phyloP scores from a whole-genome alignment of 2,797 vertebrate genomes.

The Taenioides sp. region DNA sequence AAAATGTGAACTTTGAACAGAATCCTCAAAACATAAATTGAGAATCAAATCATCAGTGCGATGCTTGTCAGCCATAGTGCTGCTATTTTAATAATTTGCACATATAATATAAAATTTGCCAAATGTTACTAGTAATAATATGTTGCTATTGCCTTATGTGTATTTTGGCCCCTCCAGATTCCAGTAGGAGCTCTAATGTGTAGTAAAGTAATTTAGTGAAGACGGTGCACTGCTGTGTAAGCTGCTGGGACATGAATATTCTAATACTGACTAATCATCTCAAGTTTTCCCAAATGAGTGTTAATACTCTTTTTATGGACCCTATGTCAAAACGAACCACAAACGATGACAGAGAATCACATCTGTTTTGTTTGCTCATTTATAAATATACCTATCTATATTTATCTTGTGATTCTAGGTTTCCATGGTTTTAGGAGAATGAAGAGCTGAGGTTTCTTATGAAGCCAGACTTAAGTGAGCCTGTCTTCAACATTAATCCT shows the following conservation, averaged over 20 bases:
- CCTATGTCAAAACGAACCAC: neutral
- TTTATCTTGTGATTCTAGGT: neutral
- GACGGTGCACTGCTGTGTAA: slow-evolving; percentile 48
- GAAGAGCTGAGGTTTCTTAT: slow-evolving; percentile 38
- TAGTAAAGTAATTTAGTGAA: slow-evolving; percentile 48
- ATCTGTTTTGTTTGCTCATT: neutral
- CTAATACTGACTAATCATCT: neutral
- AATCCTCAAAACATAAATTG: too few relatives aligned
- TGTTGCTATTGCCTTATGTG: neutral
- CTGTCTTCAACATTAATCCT: slow-evolving; percentile 52
- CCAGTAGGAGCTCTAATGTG: slow-evolving; percentile 33
- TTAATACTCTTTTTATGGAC: neutral
- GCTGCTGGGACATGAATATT: slow-evolving; percentile 34
- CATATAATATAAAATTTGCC: neutral
- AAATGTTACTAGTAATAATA: neutral
- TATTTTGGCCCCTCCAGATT: slow-evolving; percentile 1
- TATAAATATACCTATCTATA: neutral
- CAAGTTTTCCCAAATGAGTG: slow-evolving; percentile 32
- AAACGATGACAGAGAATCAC: neutral
- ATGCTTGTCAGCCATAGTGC: too few relatives aligned
- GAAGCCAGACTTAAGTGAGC: slow-evolving; percentile 43
- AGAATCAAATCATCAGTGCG: too few relatives aligned
- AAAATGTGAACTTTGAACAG: too few relatives aligned
- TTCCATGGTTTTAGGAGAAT: slow-evolving; percentile 13
- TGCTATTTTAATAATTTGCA: neutral